Percentiles rank a stretch among this genome's conserved stretches.
phyloP scores from a whole-genome alignment of 1,140 invertebrate species.

The Drosophila ohnishii region DNA sequence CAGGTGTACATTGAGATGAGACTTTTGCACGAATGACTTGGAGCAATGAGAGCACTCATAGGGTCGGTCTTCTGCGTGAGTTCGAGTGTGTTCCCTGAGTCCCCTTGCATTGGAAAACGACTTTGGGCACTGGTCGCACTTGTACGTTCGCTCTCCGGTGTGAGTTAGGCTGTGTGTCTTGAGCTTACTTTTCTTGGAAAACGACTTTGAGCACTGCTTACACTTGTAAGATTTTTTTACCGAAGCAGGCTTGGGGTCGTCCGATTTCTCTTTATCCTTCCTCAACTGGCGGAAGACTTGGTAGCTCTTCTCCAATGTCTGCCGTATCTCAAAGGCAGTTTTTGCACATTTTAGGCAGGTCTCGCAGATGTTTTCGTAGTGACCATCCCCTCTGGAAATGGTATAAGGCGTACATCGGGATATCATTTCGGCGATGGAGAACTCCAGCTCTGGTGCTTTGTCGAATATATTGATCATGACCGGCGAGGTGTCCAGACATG shows the following conservation, averaged over 20 bases:
- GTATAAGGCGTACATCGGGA: not conserved
- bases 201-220: not conserved
- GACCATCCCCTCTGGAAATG: not conserved
- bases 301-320: not conserved
- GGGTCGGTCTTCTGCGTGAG: not conserved
- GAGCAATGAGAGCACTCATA: not conserved
- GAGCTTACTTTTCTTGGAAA: not conserved
- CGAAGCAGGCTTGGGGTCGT: not conserved
- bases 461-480: conserved; percentile 9
- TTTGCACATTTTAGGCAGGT: not conserved
- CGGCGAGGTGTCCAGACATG: not conserved
- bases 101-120: not conserved
- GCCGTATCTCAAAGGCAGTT: conserved; percentile 3
- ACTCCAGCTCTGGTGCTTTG: not conserved
- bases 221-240: not conserved
- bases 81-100: not conserved
- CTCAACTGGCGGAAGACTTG: not conserved
- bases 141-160: not conserved
- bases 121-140: not conserved
- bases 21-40: not conserved
- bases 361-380: not conserved
- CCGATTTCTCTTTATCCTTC: not conserved
- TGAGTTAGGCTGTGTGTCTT: not conserved
- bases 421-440: not conserved
- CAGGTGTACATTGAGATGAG: not conserved